Evolutionary conservation across 1,140 invertebrate species (phyloP), one percentile per base, ranked within the genome.

Genomic region (Drosophila lacteicornis): DNA sequence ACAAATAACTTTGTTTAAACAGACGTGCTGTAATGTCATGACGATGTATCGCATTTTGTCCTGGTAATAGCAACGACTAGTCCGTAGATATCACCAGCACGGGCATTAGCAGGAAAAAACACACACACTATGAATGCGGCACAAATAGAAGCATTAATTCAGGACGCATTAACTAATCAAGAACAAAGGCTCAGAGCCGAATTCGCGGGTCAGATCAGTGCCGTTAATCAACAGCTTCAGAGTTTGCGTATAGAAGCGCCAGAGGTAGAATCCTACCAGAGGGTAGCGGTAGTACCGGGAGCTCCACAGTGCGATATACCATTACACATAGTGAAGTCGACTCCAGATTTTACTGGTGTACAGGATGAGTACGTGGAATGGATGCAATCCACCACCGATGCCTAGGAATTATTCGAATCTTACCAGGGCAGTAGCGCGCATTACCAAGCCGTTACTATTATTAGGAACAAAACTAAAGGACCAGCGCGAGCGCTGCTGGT

Each of bases 381-480:
- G 67, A 69, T 42, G 42, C 67, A 62, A 55, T 17, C 67, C 25
- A 58, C 67, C 57, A 61, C 51, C 17, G 22, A 61, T 13, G 67
- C 68, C 3, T 57, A 63, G 13, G 60, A 71, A 15, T 22, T 63
- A 33, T 50, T 66, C 25, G 56, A 57, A 38, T 5, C 15, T 1
- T 43, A 17, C 42, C 51, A n/a, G 25, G 45, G 36, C 30, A 70
- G 67, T 49, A 53, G 11, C 33, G 38, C 40, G 51, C 57, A 61
- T 33, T 69, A 57, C 51, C 68, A 71, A 65, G 40, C 50, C 13
- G 42, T 51, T 11, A 59, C 58, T 12, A 70, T 70, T 17, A 62
- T 69, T 33, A 62, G 59, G 17, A 65, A 71, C 13, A 71, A 65
- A 47, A 71, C 65, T 46, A 71, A 30, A 27, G 51, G 60, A 11